A percentile compares a stretch with the other conserved stretches of the same genome.
Conservation (phyloP, 2,113 vertebrate species). For the Myanophis thanlyinensis region DNA sequence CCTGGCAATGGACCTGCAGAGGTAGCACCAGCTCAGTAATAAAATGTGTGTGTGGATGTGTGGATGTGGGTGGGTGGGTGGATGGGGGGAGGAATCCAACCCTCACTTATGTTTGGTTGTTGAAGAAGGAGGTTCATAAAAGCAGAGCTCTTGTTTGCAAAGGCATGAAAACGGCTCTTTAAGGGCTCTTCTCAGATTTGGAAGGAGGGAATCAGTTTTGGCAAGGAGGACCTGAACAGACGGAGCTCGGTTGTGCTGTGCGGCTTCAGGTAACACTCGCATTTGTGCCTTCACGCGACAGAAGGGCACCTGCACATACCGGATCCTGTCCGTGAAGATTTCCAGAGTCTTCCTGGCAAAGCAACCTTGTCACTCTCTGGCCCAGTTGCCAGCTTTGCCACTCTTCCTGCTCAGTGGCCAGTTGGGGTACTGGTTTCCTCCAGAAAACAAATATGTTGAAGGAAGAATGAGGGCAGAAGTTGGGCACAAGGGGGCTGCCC, state of each 20-base stretch:
- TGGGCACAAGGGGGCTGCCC: background rate
- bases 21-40: slow-evolving; percentile 9
- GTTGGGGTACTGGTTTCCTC: background rate
- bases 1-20: slow-evolving; percentile 39
- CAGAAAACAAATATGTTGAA: background rate
- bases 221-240: slow-evolving; percentile 2
- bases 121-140: background rate
- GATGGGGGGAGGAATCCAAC: background rate
- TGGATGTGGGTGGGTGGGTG: background rate
- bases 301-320: background rate
- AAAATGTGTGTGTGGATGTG: background rate
- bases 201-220: slow-evolving; percentile 28
- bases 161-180: background rate
- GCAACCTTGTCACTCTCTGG: background rate
- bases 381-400: background rate
- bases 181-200: slow-evolving; percentile 20
- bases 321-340: background rate
- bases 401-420: background rate
- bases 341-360: background rate
- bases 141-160: slow-evolving; percentile 39
- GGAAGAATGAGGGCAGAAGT: background rate
- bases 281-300: background rate
- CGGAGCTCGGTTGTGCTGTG: background rate
- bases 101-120: slow-evolving; percentile 4
- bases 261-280: background rate